phyloP scores from a whole-genome alignment of 2,888 invertebrate species.

The Amitus sp. region DNA sequence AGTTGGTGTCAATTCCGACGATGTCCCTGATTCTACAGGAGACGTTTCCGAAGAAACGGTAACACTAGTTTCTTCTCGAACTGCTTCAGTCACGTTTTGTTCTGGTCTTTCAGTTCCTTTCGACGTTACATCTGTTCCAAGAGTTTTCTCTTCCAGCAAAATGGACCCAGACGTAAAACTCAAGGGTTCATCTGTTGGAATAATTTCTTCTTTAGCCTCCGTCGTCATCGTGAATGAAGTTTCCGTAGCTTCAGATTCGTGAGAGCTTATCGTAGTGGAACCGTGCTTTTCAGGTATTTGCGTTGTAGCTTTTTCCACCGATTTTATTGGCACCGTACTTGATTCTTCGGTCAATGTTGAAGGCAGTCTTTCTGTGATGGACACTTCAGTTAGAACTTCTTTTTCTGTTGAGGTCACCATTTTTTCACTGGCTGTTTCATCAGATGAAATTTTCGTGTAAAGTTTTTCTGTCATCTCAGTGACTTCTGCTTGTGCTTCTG shows the following conservation, averaged over 20 bases:
- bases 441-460: slow-evolving; percentile 8
- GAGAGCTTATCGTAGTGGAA: slow-evolving; percentile 12
- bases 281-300: slow-evolving; percentile 24
- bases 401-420: slow-evolving; percentile 19
- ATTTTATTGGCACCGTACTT: neutral
- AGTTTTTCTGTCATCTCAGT: slow-evolving; percentile 13
- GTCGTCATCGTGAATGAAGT: slow-evolving; percentile 17
- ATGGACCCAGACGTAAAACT: neutral
- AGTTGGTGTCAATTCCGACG: slow-evolving; percentile 16
- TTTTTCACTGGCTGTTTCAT: slow-evolving; percentile 32
- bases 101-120: slow-evolving; percentile 40
- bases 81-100: slow-evolving; percentile 34
- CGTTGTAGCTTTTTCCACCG: neutral
- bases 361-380: slow-evolving; percentile 51
- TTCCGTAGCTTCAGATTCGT: slow-evolving; percentile 28
- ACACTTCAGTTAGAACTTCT: slow-evolving; percentile 15
- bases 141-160: slow-evolving; percentile 24
- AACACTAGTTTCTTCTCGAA: slow-evolving; percentile 35
- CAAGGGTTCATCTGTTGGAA: neutral
- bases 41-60: slow-evolving; percentile 32
- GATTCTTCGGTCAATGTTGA: slow-evolving; percentile 10
- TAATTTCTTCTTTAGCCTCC: neutral
- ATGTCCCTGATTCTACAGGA: slow-evolving; percentile 8
- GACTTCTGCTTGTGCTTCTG: too few species aligned
- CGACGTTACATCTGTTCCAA: slow-evolving; percentile 10